phyloP scores from a whole-genome alignment of 2,888 invertebrate species.

The Eutolmus rufibarbis region DNA sequence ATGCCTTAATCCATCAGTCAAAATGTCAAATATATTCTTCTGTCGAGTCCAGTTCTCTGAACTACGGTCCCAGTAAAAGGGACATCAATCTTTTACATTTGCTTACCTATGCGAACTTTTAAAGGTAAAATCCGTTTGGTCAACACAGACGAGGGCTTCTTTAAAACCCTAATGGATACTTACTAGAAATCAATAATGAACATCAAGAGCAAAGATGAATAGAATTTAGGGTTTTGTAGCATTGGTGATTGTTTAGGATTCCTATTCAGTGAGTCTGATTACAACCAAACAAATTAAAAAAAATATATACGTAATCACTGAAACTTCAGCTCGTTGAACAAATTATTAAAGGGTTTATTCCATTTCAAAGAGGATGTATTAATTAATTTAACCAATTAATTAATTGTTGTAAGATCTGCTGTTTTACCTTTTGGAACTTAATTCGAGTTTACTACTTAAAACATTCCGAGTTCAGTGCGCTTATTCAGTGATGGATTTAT shows the following conservation, averaged over 20 bases:
- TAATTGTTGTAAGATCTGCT: no score
- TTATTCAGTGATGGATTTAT: no score
- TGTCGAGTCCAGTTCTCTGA: not conserved
- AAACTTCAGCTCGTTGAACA: no score
- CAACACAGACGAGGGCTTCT: not conserved
- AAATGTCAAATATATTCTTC: not conserved
- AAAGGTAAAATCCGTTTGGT: not conserved
- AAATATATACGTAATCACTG: no score
- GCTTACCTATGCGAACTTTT: not conserved
- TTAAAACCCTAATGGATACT: not conserved
- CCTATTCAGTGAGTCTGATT: not conserved
- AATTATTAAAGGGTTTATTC: no score
- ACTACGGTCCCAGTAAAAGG: not conserved
- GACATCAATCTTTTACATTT: not conserved
- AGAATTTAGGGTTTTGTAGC: not conserved
- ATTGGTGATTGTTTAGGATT: not conserved
- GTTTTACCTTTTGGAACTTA: no score
- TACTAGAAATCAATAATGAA: no score
- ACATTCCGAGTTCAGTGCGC: no score
- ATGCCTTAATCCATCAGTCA: not conserved
- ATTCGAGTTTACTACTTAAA: no score
- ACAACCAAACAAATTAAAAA: no score
- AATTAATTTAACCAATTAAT: no score
- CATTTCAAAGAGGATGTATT: no score
- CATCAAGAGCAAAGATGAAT: not conserved